Evolutionary conservation across 1,140 invertebrate species (phyloP), one percentile per base, ranked within the genome.

Genomic region (Orchesella cincta): DNA sequence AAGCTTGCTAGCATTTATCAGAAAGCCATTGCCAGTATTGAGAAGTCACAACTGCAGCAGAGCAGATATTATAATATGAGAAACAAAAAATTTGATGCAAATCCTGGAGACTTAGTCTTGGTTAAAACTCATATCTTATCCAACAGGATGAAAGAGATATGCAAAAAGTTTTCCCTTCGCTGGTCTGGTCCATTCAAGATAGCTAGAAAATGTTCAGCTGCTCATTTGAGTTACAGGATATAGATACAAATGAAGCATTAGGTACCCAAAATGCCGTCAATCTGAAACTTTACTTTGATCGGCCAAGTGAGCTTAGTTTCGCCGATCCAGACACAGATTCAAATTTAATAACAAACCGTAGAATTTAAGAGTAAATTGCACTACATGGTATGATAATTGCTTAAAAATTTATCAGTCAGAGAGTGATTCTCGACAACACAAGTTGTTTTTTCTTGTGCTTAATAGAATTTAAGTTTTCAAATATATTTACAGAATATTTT

Each of bases 121-220:
- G 14, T 67, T 3, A 29, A 33, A 31, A 67, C 62, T 1, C 62
- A 67, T 31, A 67, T 29, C 12, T 33, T 67, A 12, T 67, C 62
- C 8, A 67, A 67, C 33, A 67, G 33, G n/a, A 8, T 67, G 62
- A 67, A 67, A 31, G 31, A 29, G 1, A 67, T 67, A 31, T 67
- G 62, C 31, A 67, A 23, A 5, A 67, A 29, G 29, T 33, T 67
- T 5, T 18, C 8, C 33, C 26, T 31, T 2, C 2, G 62, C 8
- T 67, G 62, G 62, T 29, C 62, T 12, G 62, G 62, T 31, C 62
- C 62, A 14, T 67, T 67, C n/a, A 8, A 23, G 5, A 67, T 67
- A 8, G 8, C 12, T 16, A 5, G 12, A 31, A 29, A 31, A 12
- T 31, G 5, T 18, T 67, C 31, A 26, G 26, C 62, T 31, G 62